Percentiles rank a stretch among this genome's conserved stretches.
Conservation (phyloP, 2,888 invertebrate genomes). For the Meandrusa payeni region DNA sequence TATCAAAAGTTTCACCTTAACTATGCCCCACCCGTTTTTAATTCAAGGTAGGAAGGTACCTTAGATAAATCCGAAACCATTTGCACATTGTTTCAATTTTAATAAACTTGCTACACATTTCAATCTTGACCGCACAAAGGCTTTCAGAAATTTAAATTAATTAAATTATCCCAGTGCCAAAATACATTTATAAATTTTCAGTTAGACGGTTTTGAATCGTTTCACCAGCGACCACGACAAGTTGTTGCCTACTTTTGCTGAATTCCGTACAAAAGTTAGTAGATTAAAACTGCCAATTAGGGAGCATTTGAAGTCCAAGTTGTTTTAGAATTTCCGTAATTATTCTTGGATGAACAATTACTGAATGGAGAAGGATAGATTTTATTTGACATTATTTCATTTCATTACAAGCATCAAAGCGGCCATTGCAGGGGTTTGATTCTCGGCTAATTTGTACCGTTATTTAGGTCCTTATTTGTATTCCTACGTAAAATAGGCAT, state of each 20-base stretch:
- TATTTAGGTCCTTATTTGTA: too few species aligned
- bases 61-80: constrained; percentile 11
- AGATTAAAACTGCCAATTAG: constrained; percentile 80
- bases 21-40: neutral
- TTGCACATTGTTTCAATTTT: constrained; percentile 29
- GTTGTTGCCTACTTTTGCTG: constrained; percentile 70
- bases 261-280: constrained; percentile 77
- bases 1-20: too few species aligned
- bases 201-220: constrained; percentile 70
- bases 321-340: constrained; percentile 76
- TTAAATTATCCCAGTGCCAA: constrained; percentile 58
- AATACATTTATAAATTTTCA: constrained; percentile 70
- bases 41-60: constrained; percentile 1
- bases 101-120: constrained; percentile 36
- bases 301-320: constrained; percentile 75
- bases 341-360: constrained; percentile 74
- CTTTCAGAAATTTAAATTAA: constrained; percentile 51
- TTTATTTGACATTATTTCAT: constrained; percentile 52
- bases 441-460: too few species aligned
- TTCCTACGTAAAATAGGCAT: too few species aligned
- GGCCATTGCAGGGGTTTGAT: too few species aligned
- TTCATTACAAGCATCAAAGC: constrained; percentile 30
- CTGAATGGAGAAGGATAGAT: constrained; percentile 50
- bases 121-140: constrained; percentile 42
- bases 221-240: constrained; percentile 71